Evolutionary conservation across 2,888 invertebrate genomes (phyloP), one percentile per base, ranked within the genome.

Genomic region (Ecliptopera silaceata): DNA sequence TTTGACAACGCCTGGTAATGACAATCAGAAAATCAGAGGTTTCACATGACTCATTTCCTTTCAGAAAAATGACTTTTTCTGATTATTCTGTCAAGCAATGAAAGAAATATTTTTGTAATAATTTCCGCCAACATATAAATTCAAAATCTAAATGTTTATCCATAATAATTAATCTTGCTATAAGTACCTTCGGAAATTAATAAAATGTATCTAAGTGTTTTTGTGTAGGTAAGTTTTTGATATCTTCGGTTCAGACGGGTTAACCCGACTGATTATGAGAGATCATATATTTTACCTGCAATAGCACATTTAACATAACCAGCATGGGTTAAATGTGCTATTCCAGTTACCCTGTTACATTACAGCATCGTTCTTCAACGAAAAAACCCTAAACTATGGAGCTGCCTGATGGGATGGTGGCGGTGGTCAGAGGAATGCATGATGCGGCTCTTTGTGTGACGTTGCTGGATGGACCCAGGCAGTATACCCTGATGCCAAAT

Each of bases 391-490:
- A 1, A 12, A 11, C 0, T 3, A 75, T 74, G 78, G 75, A 74
- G 39, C 61, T 64, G 0, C 56, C 64, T 1, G 75, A 82, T 4
- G 86, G 84, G 1, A 84, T 88, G 84, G 77, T 85, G 52, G 84
- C 86, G 0, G 79, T 89, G 56, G 82, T 88, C 12, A 71, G 79
- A 0, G 79, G 82, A 0, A 59, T 84, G 0, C 69, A 68, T 5
- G 77, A 84, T 46, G 63, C 83, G 0, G 75, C 77, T 0, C 69
- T 89, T 0, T 75, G 85, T 0, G 86, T 89, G 3, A 84, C 88
- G 0, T 61, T 89, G 3, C 17, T 86, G 26, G 87, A 88, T 6
- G 79, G 80, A 0, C 66, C 63, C 3, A 74, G 73, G 8, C 76
- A 82, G 58, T 86, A 81, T 46, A 83, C 83, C 0, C 65, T 88